Evolutionary conservation across 2,888 invertebrate species (phyloP), one percentile per base, ranked within the genome.

Genomic region (Chloromyia formosa): DNA sequence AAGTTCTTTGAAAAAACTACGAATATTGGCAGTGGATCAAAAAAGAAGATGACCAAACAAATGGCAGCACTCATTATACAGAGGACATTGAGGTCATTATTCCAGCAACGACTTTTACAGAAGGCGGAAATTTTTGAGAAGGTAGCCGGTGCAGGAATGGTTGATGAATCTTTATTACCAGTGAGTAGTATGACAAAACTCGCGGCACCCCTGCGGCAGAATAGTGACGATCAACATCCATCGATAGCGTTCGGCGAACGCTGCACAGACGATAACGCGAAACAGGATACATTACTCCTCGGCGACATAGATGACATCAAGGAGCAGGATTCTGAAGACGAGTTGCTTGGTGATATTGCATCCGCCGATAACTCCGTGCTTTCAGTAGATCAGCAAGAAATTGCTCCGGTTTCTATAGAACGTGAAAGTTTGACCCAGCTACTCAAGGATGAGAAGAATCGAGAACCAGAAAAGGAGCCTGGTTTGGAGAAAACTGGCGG

Each of bases 21-120:
- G 56, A 35, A 18, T 12, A 18, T 14, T 14, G 14, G 35, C 16
- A 12, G 16, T 22, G 27, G 20, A 42, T 22, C 18, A 12, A 75
- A 42, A 16, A 18, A 79, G 80, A 58, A 78, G 77, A 83, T 89
- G 87, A 84, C 88, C 80, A 81, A 88, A 81, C 85, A 89, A 85
- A 85, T 86, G 77, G 85, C 88, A 27, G 88, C 88, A 27, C 82
- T 88, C 72, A 88, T 89, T n/a, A 89, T 89, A 80, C 89, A 89
- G 81, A 87, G 88, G 82, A 87, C 88, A 71, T 87, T 89, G 80
- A 84, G 88, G 40, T 85, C 85, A 27, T 87, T 88, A 78, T 84
- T 88, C 75, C 86, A 86, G 10, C 42, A 18, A 20, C 18, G 40
- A 40, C n/a, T 40, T 35, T 49, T 12, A n/a, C 4, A 49, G 1